Percentiles rank a stretch among this genome's conserved stretches.
These are phyloP conservation scores for Scaptomyza cyrtandrae DNA, from an alignment of 2,888 invertebrate genomes.

Conservation along the genomic window DNA sequence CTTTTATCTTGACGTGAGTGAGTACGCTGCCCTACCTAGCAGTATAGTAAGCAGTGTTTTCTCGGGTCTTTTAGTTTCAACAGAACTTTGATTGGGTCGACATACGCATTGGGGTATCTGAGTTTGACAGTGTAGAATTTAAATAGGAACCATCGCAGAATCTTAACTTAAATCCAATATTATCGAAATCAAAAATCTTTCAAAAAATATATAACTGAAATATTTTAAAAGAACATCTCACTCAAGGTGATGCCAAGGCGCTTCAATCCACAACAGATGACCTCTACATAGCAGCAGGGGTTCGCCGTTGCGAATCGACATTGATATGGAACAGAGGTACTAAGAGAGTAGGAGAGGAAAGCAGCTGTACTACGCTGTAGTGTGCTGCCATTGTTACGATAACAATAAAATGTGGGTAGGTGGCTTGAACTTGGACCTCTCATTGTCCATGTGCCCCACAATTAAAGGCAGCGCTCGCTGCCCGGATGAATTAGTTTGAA, in stretches of 20 bases:
- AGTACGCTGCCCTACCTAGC: conserved; percentile 58
- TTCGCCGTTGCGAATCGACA: conserved; percentile 37
- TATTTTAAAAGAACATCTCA: conserved; percentile 1
- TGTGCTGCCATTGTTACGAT: conserved; percentile 73
- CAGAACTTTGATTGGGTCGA: conserved; percentile 15
- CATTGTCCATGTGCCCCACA: conserved; percentile 65
- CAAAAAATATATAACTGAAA: no score
- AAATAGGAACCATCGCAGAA: not conserved
- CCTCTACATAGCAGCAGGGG: conserved; percentile 26
- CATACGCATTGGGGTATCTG: not conserved
- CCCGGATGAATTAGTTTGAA: conserved; percentile 75
- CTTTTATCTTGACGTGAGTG: conserved; percentile 67
- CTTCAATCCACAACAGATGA: conserved; percentile 23
- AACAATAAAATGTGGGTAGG: conserved; percentile 80
- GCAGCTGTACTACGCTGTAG: conserved; percentile 68
- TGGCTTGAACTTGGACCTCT: conserved; percentile 76
- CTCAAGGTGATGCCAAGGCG: conserved; percentile 23
- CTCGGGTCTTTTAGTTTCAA: conserved; percentile 30
- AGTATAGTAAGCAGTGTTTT: conserved; percentile 6
- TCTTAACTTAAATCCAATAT: not conserved
- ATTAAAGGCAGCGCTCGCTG: conserved; percentile 54
- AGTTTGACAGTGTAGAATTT: not conserved
- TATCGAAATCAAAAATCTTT: no score
- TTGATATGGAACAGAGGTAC: not conserved
- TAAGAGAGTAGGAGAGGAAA: conserved; percentile 10